Conservation (phyloP, 2,797 vertebrate genomes). For the Acanthopagrus latus region DNA sequence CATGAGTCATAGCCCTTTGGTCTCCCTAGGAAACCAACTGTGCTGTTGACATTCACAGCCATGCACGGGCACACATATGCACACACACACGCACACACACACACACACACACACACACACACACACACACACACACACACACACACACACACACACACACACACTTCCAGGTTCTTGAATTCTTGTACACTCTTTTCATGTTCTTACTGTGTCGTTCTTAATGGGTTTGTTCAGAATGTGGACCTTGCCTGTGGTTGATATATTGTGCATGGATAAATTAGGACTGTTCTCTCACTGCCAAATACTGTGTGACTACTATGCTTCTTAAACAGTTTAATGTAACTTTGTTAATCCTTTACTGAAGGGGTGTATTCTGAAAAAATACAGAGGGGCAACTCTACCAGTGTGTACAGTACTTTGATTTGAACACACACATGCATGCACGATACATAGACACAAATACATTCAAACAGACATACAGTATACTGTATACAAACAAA, state of each 20-base stretch:
- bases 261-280: conserved; percentile 84
- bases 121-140: conserved; percentile 28
- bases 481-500: conserved; percentile 52
- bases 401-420: conserved; percentile 62
- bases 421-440: conserved; percentile 46
- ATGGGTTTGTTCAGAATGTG: conserved; percentile 81
- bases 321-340: conserved; percentile 79
- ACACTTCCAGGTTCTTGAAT: conserved; percentile 77
- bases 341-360: conserved; percentile 73
- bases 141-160: conserved; percentile 28
- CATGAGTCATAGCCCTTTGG: conserved; percentile 82
- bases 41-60: conserved; percentile 71
- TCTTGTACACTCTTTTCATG: conserved; percentile 77
- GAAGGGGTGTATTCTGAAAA: conserved; percentile 59
- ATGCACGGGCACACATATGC: conserved; percentile 27
- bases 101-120: conserved; percentile 24
- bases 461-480: conserved; percentile 22
- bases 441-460: conserved; percentile 37
- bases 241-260: conserved; percentile 83
- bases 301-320: conserved; percentile 83
- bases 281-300: conserved; percentile 86
- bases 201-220: conserved; percentile 82
- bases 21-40: conserved; percentile 77
- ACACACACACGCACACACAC: conserved; percentile 29
- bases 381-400: conserved; percentile 46